Percentiles rank a stretch among this genome's conserved stretches.
Conservation (phyloP, 2,797 vertebrate genomes). For the Myotis vivesi region DNA sequence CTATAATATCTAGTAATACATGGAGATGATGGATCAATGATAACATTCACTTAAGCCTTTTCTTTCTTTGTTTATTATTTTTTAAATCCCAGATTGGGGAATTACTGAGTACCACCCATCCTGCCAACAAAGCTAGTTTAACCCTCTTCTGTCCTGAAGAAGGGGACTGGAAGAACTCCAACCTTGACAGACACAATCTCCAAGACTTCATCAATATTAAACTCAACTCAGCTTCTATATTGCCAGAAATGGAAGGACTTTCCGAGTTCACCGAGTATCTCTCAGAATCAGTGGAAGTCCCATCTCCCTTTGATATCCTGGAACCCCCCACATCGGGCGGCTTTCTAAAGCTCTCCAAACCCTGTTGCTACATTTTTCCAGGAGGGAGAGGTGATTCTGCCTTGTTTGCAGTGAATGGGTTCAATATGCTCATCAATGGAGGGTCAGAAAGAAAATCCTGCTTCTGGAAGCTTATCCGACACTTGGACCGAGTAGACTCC, state of each 20-base stretch:
- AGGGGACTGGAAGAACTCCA: conserved; percentile 98
- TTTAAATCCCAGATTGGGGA: conserved; percentile 92
- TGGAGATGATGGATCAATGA: background rate
- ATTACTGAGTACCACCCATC: conserved; percentile 95
- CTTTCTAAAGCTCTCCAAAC: conserved; percentile 97
- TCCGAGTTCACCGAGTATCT: conserved; percentile 98
- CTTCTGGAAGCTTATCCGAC: conserved; percentile 98
- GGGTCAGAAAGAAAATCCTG: conserved; percentile 97
- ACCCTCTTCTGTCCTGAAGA: conserved; percentile 96
- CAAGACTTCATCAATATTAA: conserved; percentile 99
- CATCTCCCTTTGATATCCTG: conserved; percentile 95
- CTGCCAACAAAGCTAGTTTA: conserved; percentile 96
- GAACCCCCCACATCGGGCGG: conserved; percentile 97
- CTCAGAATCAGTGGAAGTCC: conserved; percentile 97
- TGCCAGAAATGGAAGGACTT: conserved; percentile 98
- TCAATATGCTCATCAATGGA: conserved; percentile 98
- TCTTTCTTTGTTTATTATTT: conserved; percentile 39
- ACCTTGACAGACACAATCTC: conserved; percentile 97
- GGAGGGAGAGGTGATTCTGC: conserved; percentile 96
- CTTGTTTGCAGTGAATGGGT: conserved; percentile 97
- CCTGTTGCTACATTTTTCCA: conserved; percentile 98
- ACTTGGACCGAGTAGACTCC: conserved; percentile 96
- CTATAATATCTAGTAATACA: background rate
- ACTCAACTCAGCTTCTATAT: conserved; percentile 92
- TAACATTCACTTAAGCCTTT: background rate